phyloP scores from a whole-genome alignment of 2,113 vertebrate genomes.

The Blennius ocellaris region DNA sequence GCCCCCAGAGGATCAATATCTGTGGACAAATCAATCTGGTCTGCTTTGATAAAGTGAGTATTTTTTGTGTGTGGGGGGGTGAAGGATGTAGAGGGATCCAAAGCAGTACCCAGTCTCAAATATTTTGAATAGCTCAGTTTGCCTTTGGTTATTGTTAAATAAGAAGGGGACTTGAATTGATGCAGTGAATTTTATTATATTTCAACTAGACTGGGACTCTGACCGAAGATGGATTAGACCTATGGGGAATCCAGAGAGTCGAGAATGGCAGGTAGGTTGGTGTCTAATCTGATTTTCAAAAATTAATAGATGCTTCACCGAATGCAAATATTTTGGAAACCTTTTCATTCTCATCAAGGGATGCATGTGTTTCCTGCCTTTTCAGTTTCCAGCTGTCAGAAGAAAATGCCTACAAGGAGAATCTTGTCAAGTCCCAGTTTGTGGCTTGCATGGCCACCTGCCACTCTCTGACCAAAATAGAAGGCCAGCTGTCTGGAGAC shows the following conservation, averaged over 20 bases:
- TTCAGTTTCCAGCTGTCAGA: constrained; percentile 91
- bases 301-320: neutral
- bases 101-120: neutral
- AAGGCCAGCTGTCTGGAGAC: constrained; percentile 94
- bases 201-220: constrained; percentile 92
- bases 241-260: constrained; percentile 94
- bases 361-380: too few relatives aligned
- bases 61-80: neutral
- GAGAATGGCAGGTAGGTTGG: constrained; percentile 87
- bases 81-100: too few relatives aligned
- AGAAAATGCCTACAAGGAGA: constrained; percentile 88
- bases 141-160: neutral
- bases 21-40: constrained; percentile 97
- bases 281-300: too few relatives aligned
- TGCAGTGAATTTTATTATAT: neutral
- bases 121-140: too few relatives aligned
- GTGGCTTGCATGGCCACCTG: constrained; percentile 98
- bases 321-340: too few relatives aligned
- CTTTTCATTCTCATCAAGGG: too few relatives aligned
- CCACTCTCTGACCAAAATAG: constrained; percentile 98
- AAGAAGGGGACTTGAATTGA: neutral
- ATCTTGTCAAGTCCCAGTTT: constrained; percentile 92
- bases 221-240: constrained; percentile 96
- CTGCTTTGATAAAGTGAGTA: constrained; percentile 95
- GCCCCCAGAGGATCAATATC: constrained; percentile 98